Evolutionary conservation across 1,140 invertebrate genomes (phyloP).

Genomic region (Campodea augens): DNA sequence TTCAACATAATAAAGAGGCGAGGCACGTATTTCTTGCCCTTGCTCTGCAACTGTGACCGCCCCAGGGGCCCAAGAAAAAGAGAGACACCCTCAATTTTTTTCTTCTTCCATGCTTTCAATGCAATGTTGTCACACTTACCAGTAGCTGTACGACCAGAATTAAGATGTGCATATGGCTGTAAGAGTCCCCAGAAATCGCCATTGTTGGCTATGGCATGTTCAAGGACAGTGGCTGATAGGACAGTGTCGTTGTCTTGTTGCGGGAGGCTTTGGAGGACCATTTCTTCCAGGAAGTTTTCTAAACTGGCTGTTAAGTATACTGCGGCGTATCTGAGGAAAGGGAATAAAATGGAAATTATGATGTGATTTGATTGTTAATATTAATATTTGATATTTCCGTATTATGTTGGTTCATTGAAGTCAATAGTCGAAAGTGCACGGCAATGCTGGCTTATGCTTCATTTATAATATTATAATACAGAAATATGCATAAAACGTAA

Average conservation of each 20-base stretch:
- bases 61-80: no score
- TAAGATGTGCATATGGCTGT: constrained; percentile 74
- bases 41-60: no score
- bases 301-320: constrained; percentile 73
- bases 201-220: constrained; percentile 66
- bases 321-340: constrained; percentile 51
- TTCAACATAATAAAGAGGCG: no score
- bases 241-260: constrained; percentile 36
- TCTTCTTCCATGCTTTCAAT: not conserved
- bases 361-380: not conserved
- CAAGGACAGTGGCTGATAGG: constrained; percentile 52
- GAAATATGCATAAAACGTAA: no score
- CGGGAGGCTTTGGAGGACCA: constrained; percentile 51
- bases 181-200: constrained; percentile 72
- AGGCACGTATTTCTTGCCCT: no score
- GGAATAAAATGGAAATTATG: no score
- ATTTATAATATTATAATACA: no score
- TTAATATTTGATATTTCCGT: no score
- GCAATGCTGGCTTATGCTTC: no score
- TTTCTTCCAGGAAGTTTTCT: constrained; percentile 73
- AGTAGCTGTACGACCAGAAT: constrained; percentile 64
- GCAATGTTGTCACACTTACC: constrained; percentile 36
- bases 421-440: no score
- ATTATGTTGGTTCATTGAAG: no score
- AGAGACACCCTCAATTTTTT: not conserved